Base-by-base conservation (phyloP, 2,888 invertebrate genomes). In the Papilio elwesi region DNA sequence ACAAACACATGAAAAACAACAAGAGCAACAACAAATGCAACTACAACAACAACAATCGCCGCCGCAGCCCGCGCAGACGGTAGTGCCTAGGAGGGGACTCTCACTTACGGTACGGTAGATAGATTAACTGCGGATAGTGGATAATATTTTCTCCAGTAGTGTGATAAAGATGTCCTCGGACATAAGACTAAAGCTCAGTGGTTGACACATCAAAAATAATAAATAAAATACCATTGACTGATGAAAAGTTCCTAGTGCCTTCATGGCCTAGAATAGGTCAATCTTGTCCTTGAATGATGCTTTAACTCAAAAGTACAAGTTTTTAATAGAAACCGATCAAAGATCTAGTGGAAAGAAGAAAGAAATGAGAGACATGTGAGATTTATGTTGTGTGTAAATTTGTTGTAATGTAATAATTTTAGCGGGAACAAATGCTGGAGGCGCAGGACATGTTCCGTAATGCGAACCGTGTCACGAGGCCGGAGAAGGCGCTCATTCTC, bases 381-480 rank as follows among this genome's bases (percentile, higher is more conserved):
- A 26, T 26, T 26, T 2, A 26, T 26, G 26, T 26, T 26, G 26
- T 26, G 26, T 13, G n/a, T 74, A 16, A 75, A 49, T 75, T 15
- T 68, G 26, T 2, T 26, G 26, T 26, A 4, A 26, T 26, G 1
- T 26, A 26, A 26, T 26, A 26, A 2, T 78, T 94, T 94, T 93
- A 98, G 98, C 96, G 97, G 85, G 98, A 99, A 89, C 98, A 99
- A 95, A 98, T 98, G 96, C 94, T 97, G 87, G 98, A 98, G 87
- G 99, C 99, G 0, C 98, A 99, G 87, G 98, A 99, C 85, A 99
- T 99, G 98, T 99, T 99, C 95, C 95, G 97, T 71, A 98, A 97
- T 76, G 98, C 99, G 53, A 99, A 99, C 88, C 97, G 98, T 85
- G 98, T 99, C 69, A 99, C 99, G 5, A 94, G 99, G 78, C 98